phyloP scores from a whole-genome alignment of 37 sponge, comb jelly and placozoan species.

The Oscarella lobularis region DNA sequence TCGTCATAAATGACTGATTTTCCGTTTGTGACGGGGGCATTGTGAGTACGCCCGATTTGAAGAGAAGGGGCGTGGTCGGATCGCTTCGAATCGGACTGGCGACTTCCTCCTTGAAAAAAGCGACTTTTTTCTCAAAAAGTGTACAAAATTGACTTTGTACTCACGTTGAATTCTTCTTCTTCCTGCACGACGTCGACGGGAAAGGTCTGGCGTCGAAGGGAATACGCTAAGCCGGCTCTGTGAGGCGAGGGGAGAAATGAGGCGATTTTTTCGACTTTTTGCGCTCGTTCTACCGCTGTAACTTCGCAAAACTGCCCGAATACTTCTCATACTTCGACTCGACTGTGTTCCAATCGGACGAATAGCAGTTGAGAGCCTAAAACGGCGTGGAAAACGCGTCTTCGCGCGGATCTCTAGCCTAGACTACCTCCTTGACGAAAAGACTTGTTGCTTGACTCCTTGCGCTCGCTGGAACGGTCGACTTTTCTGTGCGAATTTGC shows the following conservation, averaged over 20 bases:
- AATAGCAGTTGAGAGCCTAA: slow-evolving; percentile 2
- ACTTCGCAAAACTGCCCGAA: slow-evolving; percentile 4
- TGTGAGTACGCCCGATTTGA: background rate
- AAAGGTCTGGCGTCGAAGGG: background rate
- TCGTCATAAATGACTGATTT: background rate
- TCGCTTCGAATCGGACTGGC: background rate
- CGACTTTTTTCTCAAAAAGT: background rate
- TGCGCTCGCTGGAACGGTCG: background rate
- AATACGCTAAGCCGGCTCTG: background rate
- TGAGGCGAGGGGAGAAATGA: no score
- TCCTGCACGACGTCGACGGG: background rate
- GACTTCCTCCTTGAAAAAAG: background rate
- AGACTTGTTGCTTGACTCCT: background rate
- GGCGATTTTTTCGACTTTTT: no score
- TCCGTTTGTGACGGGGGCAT: background rate
- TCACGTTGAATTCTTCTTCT: background rate
- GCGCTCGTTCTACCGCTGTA: background rate
- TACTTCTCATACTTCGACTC: slow-evolving; percentile 1
- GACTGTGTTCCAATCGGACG: slow-evolving; percentile 8
- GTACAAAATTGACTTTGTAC: background rate
- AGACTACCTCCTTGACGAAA: background rate
- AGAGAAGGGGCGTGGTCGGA: background rate
- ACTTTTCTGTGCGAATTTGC: background rate
- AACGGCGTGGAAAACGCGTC: no score
- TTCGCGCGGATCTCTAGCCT: no score